These are phyloP conservation scores for Ondatra zibethicus DNA, from an alignment of 2,113 vertebrate species.

Conservation along the genomic window DNA sequence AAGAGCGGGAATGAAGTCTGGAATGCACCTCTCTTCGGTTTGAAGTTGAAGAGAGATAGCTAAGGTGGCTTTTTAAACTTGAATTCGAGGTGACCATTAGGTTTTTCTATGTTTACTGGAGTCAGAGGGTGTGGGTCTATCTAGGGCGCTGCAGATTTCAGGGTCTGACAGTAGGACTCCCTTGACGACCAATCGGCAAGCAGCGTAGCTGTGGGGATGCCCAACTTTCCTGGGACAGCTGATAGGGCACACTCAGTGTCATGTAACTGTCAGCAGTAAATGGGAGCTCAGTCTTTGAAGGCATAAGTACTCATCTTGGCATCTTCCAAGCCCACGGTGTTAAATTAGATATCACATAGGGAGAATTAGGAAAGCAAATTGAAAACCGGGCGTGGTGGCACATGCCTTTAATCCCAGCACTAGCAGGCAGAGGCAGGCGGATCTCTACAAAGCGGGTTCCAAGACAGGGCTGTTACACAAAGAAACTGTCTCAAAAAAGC, in stretches of 20 bases:
- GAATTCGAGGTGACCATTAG: not conserved
- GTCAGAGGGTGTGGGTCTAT: not conserved
- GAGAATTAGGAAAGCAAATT: slow-evolving; percentile 27
- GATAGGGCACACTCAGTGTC: not conserved
- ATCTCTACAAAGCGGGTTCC: not conserved
- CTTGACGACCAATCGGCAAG: not conserved
- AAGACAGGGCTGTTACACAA: no score
- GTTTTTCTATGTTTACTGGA: not conserved
- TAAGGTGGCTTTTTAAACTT: not conserved
- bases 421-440: not conserved
- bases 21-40: not conserved
- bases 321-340: not conserved
- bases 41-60: not conserved
- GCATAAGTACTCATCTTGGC: slow-evolving; percentile 35
- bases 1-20: not conserved
- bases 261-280: slow-evolving; percentile 6
- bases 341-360: not conserved
- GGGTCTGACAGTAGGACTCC: not conserved
- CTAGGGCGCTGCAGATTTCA: not conserved
- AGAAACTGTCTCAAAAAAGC: no score
- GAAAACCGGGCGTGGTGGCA: not conserved
- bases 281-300: slow-evolving; percentile 3
- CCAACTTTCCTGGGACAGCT: not conserved
- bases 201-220: not conserved
- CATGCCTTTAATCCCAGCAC: not conserved